phyloP scores from a whole-genome alignment of 2,888 invertebrate genomes.

The Zaprionus bogoriensis region DNA sequence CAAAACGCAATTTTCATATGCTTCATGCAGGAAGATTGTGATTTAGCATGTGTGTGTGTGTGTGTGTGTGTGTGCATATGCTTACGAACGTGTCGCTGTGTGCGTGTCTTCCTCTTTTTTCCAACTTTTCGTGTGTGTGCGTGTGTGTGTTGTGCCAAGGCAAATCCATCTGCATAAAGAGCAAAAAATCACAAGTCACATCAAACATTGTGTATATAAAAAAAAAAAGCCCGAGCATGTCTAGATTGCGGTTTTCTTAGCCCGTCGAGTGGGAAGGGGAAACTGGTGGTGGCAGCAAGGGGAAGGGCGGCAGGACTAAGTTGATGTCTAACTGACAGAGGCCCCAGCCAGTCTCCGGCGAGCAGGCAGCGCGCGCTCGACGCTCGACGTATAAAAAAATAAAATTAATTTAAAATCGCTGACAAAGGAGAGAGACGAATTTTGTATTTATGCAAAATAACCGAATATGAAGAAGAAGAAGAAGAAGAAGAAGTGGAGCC shows the following conservation, averaged over 20 bases:
- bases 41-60: constrained; percentile 45
- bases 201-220: constrained; percentile 56
- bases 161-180: constrained; percentile 55
- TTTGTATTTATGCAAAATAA: constrained; percentile 66
- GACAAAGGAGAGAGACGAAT: constrained; percentile 52
- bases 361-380: constrained; percentile 4
- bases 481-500: not conserved
- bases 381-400: constrained; percentile 36
- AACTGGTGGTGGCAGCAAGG: not conserved
- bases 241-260: constrained; percentile 47
- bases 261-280: not conserved
- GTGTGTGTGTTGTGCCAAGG: too few species aligned
- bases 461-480: constrained; percentile 6
- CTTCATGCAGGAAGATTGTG: constrained; percentile 55
- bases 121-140: constrained; percentile 23
- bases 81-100: constrained; percentile 5
- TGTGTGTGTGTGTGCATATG: constrained; percentile 6
- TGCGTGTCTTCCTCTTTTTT: constrained; percentile 11
- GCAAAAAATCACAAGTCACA: constrained; percentile 57
- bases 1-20: constrained; percentile 69
- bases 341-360: constrained; percentile 16
- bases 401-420: constrained; percentile 71
- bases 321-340: constrained; percentile 35
- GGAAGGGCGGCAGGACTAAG: not conserved
- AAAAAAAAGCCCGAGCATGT: constrained; percentile 46